Percentiles rank a stretch among this genome's conserved stretches.
Conservation (phyloP, 2,113 vertebrate genomes). For the Nerophis lumbriciformis region DNA sequence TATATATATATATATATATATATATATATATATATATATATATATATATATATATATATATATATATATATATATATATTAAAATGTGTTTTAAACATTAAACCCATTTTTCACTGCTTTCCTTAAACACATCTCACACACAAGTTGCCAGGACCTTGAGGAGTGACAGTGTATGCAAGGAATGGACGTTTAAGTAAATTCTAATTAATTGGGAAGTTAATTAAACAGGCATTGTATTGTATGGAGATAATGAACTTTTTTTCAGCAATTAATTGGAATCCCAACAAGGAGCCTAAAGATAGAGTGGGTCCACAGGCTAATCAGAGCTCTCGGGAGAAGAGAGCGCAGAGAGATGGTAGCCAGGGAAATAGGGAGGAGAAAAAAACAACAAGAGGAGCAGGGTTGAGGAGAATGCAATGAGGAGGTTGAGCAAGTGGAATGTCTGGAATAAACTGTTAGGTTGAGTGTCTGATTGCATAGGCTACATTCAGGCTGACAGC, state of each 20-base stretch:
- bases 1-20: too few relatives aligned
- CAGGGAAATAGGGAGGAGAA: slow-evolving; percentile 31
- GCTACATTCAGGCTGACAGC: slow-evolving; percentile 11
- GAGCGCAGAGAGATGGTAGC: slow-evolving; percentile 39
- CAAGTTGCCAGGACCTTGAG: slow-evolving; percentile 17
- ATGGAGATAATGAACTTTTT: slow-evolving; percentile 63
- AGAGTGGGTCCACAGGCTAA: slow-evolving; percentile 63
- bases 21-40: too few relatives aligned
- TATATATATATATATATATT: not conserved
- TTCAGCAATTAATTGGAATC: slow-evolving; percentile 65
- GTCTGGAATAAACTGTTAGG: slow-evolving; percentile 19
- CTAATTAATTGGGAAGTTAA: slow-evolving; percentile 35
- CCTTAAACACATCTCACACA: slow-evolving; percentile 22
- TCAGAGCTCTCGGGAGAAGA: slow-evolving; percentile 66
- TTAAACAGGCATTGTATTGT: slow-evolving; percentile 63
- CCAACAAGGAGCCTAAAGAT: slow-evolving; percentile 61
- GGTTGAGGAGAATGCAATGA: slow-evolving; percentile 12
- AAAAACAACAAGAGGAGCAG: slow-evolving; percentile 25
- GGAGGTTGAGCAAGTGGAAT: slow-evolving; percentile 21
- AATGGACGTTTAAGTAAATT: slow-evolving; percentile 38
- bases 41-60: too few relatives aligned
- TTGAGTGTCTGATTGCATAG: slow-evolving; percentile 11
- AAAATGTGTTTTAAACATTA: not conserved
- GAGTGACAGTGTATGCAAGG: not conserved
- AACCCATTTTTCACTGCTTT: not conserved